phyloP scores from a whole-genome alignment of 2,797 vertebrate species.

The Eospalax fontanierii region DNA sequence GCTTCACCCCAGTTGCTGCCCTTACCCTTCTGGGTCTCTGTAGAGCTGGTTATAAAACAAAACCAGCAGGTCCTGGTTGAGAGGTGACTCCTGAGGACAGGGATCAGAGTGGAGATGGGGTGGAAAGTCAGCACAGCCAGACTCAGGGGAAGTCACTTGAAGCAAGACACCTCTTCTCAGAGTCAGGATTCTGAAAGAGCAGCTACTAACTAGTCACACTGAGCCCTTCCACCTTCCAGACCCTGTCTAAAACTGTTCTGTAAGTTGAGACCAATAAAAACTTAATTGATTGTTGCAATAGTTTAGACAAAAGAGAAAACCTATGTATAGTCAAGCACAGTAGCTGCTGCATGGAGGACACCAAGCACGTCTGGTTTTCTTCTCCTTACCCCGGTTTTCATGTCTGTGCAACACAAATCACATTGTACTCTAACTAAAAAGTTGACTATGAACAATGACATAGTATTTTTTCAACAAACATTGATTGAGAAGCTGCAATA shows the following conservation, averaged over 20 bases:
- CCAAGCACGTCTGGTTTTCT: neutral
- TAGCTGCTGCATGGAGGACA: neutral
- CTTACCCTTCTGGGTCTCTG: neutral
- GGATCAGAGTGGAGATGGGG: neutral
- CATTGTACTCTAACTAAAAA: neutral
- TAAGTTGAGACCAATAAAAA: neutral
- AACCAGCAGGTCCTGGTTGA: constrained; percentile 39
- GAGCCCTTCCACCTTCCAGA: neutral
- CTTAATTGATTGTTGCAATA: neutral
- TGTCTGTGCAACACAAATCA: neutral
- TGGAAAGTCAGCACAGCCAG: constrained; percentile 28
- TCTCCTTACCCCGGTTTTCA: neutral
- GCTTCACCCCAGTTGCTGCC: neutral
- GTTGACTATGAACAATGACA: neutral
- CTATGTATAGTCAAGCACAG: neutral
- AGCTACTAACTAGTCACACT: constrained; percentile 55
- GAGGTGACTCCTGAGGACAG: constrained; percentile 48
- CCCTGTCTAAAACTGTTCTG: neutral
- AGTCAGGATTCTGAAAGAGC: constrained; percentile 60
- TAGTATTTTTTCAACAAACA: neutral
- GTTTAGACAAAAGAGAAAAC: neutral
- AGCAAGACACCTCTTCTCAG: constrained; percentile 64
- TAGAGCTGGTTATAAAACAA: neutral
- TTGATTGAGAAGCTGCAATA: neutral
- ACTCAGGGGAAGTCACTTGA: constrained; percentile 73